Percentiles rank a stretch among this genome's conserved stretches.
Conservation (phyloP, 2,888 invertebrate species). For the Drosophila recens region DNA sequence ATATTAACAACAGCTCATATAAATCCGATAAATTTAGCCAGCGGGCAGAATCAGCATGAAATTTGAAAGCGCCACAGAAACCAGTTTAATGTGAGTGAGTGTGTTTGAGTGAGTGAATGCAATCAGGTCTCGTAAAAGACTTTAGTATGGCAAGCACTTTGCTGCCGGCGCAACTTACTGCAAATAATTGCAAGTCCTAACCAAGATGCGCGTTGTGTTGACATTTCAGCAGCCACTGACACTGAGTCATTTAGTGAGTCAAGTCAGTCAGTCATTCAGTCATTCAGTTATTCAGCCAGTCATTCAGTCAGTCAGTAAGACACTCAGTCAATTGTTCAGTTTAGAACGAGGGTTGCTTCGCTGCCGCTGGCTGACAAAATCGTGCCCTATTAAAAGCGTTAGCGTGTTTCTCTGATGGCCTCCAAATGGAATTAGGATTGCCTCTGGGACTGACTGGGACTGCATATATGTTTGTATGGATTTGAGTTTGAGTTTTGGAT, state of each 20-base stretch:
- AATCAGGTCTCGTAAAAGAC: constrained; percentile 63
- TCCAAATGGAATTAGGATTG: constrained; percentile 46
- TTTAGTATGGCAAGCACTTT: constrained; percentile 59
- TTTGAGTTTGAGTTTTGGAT: constrained; percentile 9
- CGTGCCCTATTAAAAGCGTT: constrained; percentile 69
- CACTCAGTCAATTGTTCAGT: constrained; percentile 15
- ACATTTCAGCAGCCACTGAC: constrained; percentile 46
- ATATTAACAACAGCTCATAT: constrained; percentile 1
- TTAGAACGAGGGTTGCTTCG: constrained; percentile 28
- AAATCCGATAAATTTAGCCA: constrained; percentile 8
- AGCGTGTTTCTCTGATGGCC: constrained; percentile 50
- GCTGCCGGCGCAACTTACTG: constrained; percentile 64
- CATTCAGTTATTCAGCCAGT: constrained; percentile 39
- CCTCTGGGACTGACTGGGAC: constrained; percentile 7
- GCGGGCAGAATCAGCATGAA: constrained; percentile 14
- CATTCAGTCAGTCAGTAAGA: constrained; percentile 34
- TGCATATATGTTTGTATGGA: constrained; percentile 3
- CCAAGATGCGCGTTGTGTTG: constrained; percentile 55
- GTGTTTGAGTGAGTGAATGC: constrained; percentile 10
- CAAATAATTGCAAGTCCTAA: constrained; percentile 72
- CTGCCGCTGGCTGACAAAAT: constrained; percentile 47
- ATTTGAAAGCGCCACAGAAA: constrained; percentile 21
- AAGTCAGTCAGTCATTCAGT: constrained; percentile 25
- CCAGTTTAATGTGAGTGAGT: constrained; percentile 34
- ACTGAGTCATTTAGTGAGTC: constrained; percentile 18